Percentiles rank a stretch among this genome's conserved stretches.
Conservation (phyloP, 2,797 vertebrate genomes). For the Petrocephalus sullivani region DNA sequence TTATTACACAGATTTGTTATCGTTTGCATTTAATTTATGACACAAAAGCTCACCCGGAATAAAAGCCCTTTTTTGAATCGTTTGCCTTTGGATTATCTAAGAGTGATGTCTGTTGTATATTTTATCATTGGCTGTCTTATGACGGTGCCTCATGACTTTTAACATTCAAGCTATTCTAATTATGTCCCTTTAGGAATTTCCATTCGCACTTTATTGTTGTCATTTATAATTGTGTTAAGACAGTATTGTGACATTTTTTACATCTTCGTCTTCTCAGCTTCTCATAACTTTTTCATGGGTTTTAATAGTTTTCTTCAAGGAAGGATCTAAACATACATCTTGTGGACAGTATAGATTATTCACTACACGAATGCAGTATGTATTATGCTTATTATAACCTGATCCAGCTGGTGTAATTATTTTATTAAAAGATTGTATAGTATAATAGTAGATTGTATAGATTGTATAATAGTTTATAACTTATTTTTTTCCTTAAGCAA, state of each 20-base stretch:
- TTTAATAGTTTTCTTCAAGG: not conserved
- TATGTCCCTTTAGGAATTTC: not conserved
- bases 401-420: not conserved
- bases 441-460: not conserved
- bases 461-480: not conserved
- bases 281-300: not conserved
- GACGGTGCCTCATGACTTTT: not conserved
- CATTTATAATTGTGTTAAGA: not conserved
- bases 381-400: not conserved
- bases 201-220: not conserved
- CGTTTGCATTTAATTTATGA: not conserved
- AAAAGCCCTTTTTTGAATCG: not conserved
- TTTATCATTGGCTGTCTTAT: not conserved
- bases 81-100: not conserved
- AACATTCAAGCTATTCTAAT: not conserved
- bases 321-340: not conserved
- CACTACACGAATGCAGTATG: not conserved
- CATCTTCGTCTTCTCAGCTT: not conserved
- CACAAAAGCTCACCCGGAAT: not conserved
- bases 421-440: not conserved
- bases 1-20: not conserved
- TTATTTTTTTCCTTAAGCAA: not conserved
- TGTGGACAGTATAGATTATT: not conserved
- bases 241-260: not conserved
- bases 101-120: not conserved